Percentiles rank a stretch among this genome's conserved stretches.
Conservation (phyloP, 64 coral and sea anemone genomes). For the Pachyseris speciosa region DNA sequence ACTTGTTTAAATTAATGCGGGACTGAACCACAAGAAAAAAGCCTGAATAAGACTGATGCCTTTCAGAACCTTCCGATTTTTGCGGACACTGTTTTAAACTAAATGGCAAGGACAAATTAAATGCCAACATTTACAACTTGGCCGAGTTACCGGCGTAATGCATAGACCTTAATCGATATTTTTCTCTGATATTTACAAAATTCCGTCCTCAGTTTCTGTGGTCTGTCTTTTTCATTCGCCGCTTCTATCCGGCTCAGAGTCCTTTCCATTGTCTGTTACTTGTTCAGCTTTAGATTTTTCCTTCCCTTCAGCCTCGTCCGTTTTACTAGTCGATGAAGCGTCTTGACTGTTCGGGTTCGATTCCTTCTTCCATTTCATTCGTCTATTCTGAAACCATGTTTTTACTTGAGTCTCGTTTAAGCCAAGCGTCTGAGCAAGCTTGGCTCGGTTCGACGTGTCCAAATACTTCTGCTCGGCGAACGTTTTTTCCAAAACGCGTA, state of each 20-base stretch:
- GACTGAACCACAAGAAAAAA: no score
- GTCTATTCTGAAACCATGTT: slow-evolving; percentile 75
- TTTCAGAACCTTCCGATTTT: no score
- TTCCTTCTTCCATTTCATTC: slow-evolving; percentile 83
- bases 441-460: slow-evolving; percentile 65
- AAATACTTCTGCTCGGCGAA: slow-evolving; percentile 75
- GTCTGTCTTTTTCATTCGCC: not conserved
- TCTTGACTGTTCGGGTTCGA: not conserved
- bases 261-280: not conserved
- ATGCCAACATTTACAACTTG: not conserved
- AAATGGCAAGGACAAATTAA: slow-evolving; percentile 20
- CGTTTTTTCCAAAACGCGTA: slow-evolving; percentile 70
- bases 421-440: slow-evolving; percentile 72
- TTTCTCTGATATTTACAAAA: slow-evolving; percentile 22
- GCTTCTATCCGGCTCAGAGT: not conserved
- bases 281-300: not conserved
- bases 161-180: slow-evolving; percentile 12
- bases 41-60: no score
- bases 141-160: not conserved
- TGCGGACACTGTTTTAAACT: no score
- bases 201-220: not conserved
- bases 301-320: not conserved
- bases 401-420: slow-evolving; percentile 77
- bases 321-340: not conserved
- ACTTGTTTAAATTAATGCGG: not conserved